Conservation (phyloP, 2,888 invertebrate species). For the Osmoderma eremita region DNA sequence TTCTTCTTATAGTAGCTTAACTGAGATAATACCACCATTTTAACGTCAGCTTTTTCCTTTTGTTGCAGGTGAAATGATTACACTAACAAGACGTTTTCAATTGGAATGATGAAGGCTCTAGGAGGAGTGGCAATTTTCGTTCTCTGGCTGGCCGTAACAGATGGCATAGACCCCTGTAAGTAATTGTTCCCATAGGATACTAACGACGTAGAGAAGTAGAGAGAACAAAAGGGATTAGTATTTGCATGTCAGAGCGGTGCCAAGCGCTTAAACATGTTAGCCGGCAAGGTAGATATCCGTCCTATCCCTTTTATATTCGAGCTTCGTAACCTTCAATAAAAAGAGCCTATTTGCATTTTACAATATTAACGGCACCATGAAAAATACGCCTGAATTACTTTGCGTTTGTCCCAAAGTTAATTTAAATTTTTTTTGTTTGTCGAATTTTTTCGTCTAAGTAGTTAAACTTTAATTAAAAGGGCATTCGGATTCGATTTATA, state of each 20-base stretch:
- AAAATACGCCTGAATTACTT: slow-evolving; percentile 44
- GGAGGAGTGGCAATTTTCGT: slow-evolving; percentile 47
- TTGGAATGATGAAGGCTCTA: slow-evolving; percentile 50
- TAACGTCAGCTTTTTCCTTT: slow-evolving; percentile 36
- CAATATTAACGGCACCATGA: slow-evolving; percentile 50
- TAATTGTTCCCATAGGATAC: slow-evolving; percentile 52
- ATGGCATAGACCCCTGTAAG: slow-evolving; percentile 59
- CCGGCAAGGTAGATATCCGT: slow-evolving; percentile 41
- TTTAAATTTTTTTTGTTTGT: slow-evolving; percentile 35
- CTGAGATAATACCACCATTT: background rate
- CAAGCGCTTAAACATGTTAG: slow-evolving; percentile 46
- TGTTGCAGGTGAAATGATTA: slow-evolving; percentile 52
- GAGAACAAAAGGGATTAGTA: slow-evolving; percentile 53
- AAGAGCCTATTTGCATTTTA: slow-evolving; percentile 54
- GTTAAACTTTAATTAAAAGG: slow-evolving; percentile 32
- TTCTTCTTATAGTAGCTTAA: background rate
- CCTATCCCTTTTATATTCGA: slow-evolving; percentile 47
- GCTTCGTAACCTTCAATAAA: slow-evolving; percentile 47
- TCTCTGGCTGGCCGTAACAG: slow-evolving; percentile 52
- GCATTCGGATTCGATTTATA: background rate
- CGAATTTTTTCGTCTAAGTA: slow-evolving; percentile 32
- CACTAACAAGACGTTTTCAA: slow-evolving; percentile 42
- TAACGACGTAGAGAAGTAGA: slow-evolving; percentile 47
- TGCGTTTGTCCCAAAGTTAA: slow-evolving; percentile 31
- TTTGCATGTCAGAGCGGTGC: slow-evolving; percentile 54